Percentiles rank a stretch among this genome's conserved stretches.
These are phyloP conservation scores for Drosophila borealis DNA, from an alignment of 2,888 invertebrate species.

Conservation along the genomic window DNA sequence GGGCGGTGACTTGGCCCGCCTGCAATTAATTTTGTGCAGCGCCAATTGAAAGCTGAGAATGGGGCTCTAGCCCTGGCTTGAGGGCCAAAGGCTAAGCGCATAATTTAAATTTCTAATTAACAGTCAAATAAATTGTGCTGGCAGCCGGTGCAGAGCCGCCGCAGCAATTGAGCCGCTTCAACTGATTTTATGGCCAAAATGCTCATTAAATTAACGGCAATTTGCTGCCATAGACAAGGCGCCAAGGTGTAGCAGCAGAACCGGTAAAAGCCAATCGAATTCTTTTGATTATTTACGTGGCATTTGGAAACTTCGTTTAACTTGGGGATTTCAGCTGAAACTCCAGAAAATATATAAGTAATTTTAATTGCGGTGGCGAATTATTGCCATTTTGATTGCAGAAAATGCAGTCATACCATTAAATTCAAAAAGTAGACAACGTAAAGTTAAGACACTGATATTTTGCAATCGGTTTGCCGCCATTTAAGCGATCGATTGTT, in stretches of 20 bases:
- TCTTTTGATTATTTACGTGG: slow-evolving; percentile 8
- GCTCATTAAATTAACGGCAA: slow-evolving; percentile 73
- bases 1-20: slow-evolving; percentile 10
- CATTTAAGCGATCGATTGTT: too few relatives aligned
- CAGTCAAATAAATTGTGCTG: slow-evolving; percentile 75
- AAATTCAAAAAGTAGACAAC: too few relatives aligned
- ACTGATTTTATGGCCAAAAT: slow-evolving; percentile 71
- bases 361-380: too few relatives aligned
- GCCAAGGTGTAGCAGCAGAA: slow-evolving; percentile 24
- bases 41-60: slow-evolving; percentile 62
- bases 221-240: slow-evolving; percentile 60
- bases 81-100: slow-evolving; percentile 67
- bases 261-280: slow-evolving; percentile 32
- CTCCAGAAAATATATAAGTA: too few relatives aligned
- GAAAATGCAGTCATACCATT: too few relatives aligned
- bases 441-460: too few relatives aligned
- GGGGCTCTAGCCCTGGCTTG: slow-evolving; percentile 12
- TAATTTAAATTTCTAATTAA: slow-evolving; percentile 79
- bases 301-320: background rate
- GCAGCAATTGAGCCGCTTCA: slow-evolving; percentile 64
- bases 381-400: too few relatives aligned
- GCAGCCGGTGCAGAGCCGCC: slow-evolving; percentile 51
- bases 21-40: slow-evolving; percentile 75
- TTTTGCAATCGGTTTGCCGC: too few relatives aligned
- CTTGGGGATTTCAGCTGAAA: background rate